A percentile compares a stretch with the other conserved stretches of the same genome.
phyloP scores from a whole-genome alignment of 2,797 vertebrate genomes.

The Sebastes cheni region DNA sequence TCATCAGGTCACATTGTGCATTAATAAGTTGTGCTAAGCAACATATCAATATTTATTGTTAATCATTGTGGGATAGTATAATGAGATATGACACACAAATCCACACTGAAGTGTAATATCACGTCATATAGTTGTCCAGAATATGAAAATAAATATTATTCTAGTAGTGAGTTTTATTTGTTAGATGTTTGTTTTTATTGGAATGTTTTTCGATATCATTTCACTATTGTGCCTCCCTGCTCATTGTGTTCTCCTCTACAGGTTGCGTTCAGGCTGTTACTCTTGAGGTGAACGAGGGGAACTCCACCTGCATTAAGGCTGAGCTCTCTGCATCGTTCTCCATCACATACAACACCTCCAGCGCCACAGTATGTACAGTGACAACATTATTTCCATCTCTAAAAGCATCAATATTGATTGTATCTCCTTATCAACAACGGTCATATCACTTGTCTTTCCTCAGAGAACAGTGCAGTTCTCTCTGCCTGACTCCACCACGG shows the following conservation, averaged over 20 bases:
- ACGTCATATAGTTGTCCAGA: not conserved
- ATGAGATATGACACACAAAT: not conserved
- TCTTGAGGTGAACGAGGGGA: constrained; percentile 86
- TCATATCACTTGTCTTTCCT: not conserved
- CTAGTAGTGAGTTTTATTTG: not conserved
- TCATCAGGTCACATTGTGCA: not conserved
- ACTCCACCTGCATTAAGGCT: constrained; percentile 87
- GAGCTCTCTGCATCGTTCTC: constrained; percentile 85
- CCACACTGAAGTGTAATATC: not conserved
- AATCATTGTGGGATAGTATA: not conserved
- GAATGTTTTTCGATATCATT: not conserved
- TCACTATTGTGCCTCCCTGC: not conserved
- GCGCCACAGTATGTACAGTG: constrained; percentile 57
- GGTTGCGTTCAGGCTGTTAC: constrained; percentile 74
- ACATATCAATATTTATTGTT: not conserved
- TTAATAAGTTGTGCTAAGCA: no score
- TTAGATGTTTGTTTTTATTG: not conserved
- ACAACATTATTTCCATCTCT: not conserved
- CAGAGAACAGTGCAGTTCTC: constrained; percentile 71
- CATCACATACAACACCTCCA: constrained; percentile 79
- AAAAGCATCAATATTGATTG: not conserved
- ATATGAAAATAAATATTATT: not conserved
- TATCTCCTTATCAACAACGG: not conserved
- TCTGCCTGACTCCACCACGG: constrained; percentile 80
- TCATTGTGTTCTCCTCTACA: constrained; percentile 34